Percentiles rank a stretch among this genome's conserved stretches.
Conservation (phyloP, 2,888 invertebrate species). For the Cephonodes hylas region DNA sequence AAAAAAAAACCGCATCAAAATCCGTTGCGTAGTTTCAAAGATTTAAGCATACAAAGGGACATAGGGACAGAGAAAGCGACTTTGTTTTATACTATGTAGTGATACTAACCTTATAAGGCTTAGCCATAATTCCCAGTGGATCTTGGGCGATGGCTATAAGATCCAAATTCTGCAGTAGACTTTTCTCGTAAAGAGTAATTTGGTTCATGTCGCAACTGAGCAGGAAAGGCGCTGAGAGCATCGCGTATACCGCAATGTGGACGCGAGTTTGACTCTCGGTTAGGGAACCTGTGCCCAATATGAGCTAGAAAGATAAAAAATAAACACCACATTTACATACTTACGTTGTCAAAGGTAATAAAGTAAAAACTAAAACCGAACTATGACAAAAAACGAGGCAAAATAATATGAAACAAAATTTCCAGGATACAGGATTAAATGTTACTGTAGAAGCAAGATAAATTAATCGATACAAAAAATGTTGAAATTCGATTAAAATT, state of each 20-base stretch:
- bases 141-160: slow-evolving; percentile 85
- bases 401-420: no score
- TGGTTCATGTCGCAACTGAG: slow-evolving; percentile 83
- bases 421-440: no score
- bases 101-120: slow-evolving; percentile 49
- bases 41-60: no score
- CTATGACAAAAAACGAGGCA: no score
- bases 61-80: no score
- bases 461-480: no score
- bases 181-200: slow-evolving; percentile 65
- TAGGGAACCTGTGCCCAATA: slow-evolving; percentile 77
- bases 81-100: no score
- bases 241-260: slow-evolving; percentile 84
- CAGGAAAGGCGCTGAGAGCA: slow-evolving; percentile 84
- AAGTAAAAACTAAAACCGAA: no score
- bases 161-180: slow-evolving; percentile 80
- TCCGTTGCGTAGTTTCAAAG: no score
- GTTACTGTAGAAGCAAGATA: no score
- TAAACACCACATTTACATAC: not conserved
- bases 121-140: slow-evolving; percentile 82
- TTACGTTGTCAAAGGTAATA: not conserved
- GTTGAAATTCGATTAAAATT: not conserved
- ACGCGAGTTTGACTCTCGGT: slow-evolving; percentile 81
- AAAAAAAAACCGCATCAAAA: no score
- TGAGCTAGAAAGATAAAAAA: slow-evolving; percentile 57